Percentiles rank a stretch among this genome's conserved stretches.
These are phyloP conservation scores for Brachionus paranguensis DNA, from an alignment of 1,140 invertebrate genomes.

Conservation along the genomic window DNA sequence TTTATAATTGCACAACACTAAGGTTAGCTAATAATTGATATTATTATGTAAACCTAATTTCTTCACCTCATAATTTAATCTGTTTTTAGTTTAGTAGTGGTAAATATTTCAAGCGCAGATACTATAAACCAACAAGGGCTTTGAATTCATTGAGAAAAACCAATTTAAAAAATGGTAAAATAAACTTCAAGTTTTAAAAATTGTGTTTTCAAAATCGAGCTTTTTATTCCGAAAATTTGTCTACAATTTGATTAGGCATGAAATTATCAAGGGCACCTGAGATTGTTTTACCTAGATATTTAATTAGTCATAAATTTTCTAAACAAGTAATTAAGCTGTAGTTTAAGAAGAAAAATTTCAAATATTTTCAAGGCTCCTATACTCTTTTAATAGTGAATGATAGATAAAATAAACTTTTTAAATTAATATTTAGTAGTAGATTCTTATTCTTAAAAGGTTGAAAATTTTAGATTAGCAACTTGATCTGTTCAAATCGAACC, in stretches of 20 bases:
- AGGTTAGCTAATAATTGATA: not conserved
- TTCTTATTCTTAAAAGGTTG: too few species aligned
- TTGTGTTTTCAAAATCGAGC: too few species aligned
- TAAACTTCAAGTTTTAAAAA: too few species aligned
- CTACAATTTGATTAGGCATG: not conserved
- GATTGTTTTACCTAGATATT: not conserved
- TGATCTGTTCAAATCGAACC: not conserved
- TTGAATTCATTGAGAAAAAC: not conserved
- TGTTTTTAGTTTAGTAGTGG: not conserved
- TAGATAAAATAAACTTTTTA: not conserved
- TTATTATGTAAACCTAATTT: slow-evolving; percentile 2
- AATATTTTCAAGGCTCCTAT: not conserved
- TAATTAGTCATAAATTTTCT: not conserved
- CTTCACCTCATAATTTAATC: not conserved
- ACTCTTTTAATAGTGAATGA: not conserved
- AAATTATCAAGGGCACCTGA: not conserved
- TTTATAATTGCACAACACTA: not conserved
- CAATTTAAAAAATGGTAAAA: not conserved
- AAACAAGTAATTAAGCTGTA: not conserved
- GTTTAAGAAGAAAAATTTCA: not conserved
- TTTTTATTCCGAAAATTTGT: not conserved
- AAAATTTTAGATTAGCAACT: not conserved
- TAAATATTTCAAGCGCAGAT: not conserved
- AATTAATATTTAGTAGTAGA: too few species aligned
- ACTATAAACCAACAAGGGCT: not conserved